Base-by-base conservation (phyloP, 92 coral and sea anemone genomes). In the Paramuricea clavata region DNA sequence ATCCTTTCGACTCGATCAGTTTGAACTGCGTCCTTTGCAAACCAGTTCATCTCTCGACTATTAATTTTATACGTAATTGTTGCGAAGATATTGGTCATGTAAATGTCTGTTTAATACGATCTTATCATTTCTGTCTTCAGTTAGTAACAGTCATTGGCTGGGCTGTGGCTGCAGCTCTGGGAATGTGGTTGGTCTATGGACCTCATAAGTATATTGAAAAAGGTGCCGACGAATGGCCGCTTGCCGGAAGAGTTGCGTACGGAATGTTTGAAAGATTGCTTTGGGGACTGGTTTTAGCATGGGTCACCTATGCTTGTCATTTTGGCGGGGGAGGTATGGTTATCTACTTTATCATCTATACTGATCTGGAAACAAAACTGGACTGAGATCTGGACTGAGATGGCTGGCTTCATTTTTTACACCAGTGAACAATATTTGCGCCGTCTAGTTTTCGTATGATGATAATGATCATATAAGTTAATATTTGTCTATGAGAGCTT, bases 251-350 rank as follows among this genome's bases (percentile, higher is more conserved):
- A 41, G 76, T 93, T 78, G 74, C 80, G 44, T 94, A 93, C 83
- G 95, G 93, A 30, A 89, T 93, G 17, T 86, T 89, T 21, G 77
- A 93, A 71, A 88, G 95, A 17, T 73, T 91, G 76, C 88, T 87
- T 21, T 94, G 95, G 98, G 95, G 94, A 3, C 86, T 94, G 75
- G 94, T 93, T n/a, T 81, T 94, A 28, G 95, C 98, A 0, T 94
- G 98, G 98, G 98, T 94, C 68, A 85, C 92, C 69, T 94, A 94
- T 81, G 98, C 93, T 12, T 94, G 98, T 74, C 89, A 94, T 89
- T 88, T 81, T 49, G 94, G 94, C 69, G 87, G 91, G 78, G 98
- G 95, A 87, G 94, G 98, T 94, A 76, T 74, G 90, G 21, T 56
- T 17, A 31, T 35, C 10, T 4, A 39, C 4, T 39, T 39, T 39